Base-by-base conservation (phyloP, 2,888 invertebrate genomes). In the Hedychridium roseum region DNA sequence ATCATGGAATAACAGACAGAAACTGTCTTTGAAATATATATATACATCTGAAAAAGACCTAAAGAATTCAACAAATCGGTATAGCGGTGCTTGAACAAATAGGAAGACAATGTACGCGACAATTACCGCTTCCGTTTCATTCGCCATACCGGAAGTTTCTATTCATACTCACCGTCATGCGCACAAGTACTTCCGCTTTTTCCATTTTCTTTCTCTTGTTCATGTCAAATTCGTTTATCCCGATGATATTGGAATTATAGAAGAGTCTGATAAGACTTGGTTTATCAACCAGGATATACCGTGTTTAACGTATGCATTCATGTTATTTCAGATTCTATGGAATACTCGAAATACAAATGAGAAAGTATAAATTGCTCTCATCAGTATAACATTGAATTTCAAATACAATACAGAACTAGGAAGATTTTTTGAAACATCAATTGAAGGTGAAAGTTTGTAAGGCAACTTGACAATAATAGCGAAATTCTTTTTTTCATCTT, bases 41-140 rank as follows among this genome's bases (percentile, higher is more conserved):
- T 23, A 23, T 4, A 23, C 9, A 4, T 4, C 5, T 6, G 23
- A 23, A 15, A 6, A 5, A n/a, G 12, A 7, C 15, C 14, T 6
- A 6, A 11, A 14, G 14, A 14, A 5, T 38, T 15, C n/a, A 26
- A 23, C 27, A 27, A 38, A n/a, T 12, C 9, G 12, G 3, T 12
- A 4, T 11, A 4, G 12, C 7, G 15, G 11, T 15, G 38, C 26
- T 2, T 7, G 27, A 7, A 27, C 9, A 12, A 9, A 27, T 12
- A 12, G 17, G 27, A 14, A 15, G 35, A 64, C 62, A 66, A 66
- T 63, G 54, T 59, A 41, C 49, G 31, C 46, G 37, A 42, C 56
- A 64, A 64, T 66, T 66, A 66, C 66, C 43, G 54, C 57, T 70
- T 67, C 70, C 66, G 66, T 30, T 65, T 62, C 44, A 44, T 31